Base-by-base conservation (phyloP, 1,140 invertebrate genomes). In the Coenobita brevimanus region DNA sequence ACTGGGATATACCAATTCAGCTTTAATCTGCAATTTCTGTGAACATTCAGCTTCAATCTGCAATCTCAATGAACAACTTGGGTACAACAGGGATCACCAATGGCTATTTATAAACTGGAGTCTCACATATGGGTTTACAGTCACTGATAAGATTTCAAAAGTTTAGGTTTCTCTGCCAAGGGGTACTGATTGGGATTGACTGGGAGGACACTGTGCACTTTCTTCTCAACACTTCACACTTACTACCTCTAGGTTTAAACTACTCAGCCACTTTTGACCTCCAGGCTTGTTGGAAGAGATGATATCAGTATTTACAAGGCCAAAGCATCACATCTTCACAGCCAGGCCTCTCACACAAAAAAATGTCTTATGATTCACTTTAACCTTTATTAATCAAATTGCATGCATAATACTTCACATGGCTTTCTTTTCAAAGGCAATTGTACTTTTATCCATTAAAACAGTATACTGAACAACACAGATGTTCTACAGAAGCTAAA, bases 401-500 rank as follows among this genome's bases (percentile, higher is more conserved):
- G 85, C 85, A 87, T 87, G 85, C 85, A 87, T 87, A 87, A 86
- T 86, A 86, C 83, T 87, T 87, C 78, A 81, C 78, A 62, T 81
- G 73, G 76, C 85, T 87, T 85, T 81, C 60, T 54, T 78, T 87
- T 69, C 76, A 87, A 87, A 87, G 85, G 85, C 85, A 87, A 87
- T 87, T 87, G 85, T 87, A 87, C 85, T 87, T 87, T 87, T 71
- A 50, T 80, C 79, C 64, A 69, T 83, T 83, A 67, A 69, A 54
- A 67, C 71, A 87, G 76, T 87, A 87, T 87, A 87, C 76, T 71
- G 85, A 80, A 87, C 85, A 87, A 87, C 85, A 87, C 85, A 87
- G 76, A 87, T 62, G 85, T 87, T 87, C 85, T 87, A 87, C 85
- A 87, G 85, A 87, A 80, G 85, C 85, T 87, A 87, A 81, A 30